These are phyloP conservation scores for Eclectus roratus DNA, from an alignment of 2,113 vertebrate species.

Conservation along the genomic window DNA sequence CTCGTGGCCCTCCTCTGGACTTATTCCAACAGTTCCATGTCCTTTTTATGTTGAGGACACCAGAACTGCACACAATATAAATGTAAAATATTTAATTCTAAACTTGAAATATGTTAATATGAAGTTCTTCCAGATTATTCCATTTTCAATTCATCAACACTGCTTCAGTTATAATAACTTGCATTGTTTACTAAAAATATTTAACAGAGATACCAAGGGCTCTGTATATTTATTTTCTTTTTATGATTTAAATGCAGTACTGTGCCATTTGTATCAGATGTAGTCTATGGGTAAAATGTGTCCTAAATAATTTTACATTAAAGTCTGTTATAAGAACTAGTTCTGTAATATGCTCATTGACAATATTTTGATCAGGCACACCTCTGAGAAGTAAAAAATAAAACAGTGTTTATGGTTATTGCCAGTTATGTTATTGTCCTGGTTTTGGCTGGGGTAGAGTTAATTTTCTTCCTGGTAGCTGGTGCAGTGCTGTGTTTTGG, in stretches of 20 bases:
- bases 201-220: neutral
- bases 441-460: neutral
- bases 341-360: neutral
- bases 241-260: neutral
- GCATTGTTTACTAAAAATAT: neutral
- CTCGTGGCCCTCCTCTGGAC: no score
- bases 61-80: no score
- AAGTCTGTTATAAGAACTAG: neutral
- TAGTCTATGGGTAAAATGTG: neutral
- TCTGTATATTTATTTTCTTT: neutral
- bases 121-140: neutral
- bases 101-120: neutral
- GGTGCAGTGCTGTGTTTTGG: neutral
- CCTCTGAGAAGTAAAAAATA: neutral
- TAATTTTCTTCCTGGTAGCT: neutral
- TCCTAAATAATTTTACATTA: neutral
- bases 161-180: neutral
- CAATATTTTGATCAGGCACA: neutral
- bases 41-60: no score
- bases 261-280: neutral
- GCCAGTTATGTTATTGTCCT: neutral
- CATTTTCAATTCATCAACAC: neutral
- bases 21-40: no score
- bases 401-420: neutral
- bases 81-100: neutral